Evolutionary conservation across 1,140 invertebrate species (phyloP), one percentile per base, ranked within the genome.

Genomic region (Monochamus saltuarius): DNA sequence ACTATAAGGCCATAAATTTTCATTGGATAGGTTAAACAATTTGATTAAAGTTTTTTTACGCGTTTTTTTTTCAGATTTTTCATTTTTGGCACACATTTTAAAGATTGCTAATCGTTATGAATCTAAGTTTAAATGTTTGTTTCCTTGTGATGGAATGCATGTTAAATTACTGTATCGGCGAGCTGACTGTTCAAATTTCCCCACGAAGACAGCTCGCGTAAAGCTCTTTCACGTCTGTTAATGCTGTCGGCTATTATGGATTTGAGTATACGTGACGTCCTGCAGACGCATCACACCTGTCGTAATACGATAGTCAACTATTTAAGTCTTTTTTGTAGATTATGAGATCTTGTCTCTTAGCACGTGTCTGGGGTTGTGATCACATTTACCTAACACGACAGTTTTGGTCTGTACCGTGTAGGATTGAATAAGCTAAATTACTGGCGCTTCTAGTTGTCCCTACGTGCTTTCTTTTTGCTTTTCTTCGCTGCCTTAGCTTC

Each of bases 381-480:
- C 37, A 47, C 22, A 51, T 52, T 39, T 50, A 42, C 29, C 35
- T 40, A 36, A 10, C 43, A 38, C 17, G 16, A 14, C n/a, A 50
- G 10, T 8, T 10, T 22, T 10, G 16, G 16, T 7, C 9, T 16
- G n/a, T n/a, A 34, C 17, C 29, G 17, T 19, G 29, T 11, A 47
- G 17, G 17, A 14, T 4, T 11, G 19, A 11, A 47, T n/a, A 22
- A 47, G 29, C 17, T 22, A 14, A 16, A 43, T 43, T 22, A 47
- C 14, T 47, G 17, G 7, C 29, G 4, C 7, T 39, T 40, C 65
- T 69, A 75, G 61, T 75, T 73, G 49, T 75, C 74, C 55, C 72
- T 67, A 19, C 74, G 66, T 7, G 69, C 65, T 62, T 76, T 76
- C 57, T 76, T 76, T 66, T 75, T 75, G 50, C 71, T 72, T n/a